These are phyloP conservation scores for Carettochelys insculpta DNA, from an alignment of 2,113 vertebrate genomes.

Conservation along the genomic window DNA sequence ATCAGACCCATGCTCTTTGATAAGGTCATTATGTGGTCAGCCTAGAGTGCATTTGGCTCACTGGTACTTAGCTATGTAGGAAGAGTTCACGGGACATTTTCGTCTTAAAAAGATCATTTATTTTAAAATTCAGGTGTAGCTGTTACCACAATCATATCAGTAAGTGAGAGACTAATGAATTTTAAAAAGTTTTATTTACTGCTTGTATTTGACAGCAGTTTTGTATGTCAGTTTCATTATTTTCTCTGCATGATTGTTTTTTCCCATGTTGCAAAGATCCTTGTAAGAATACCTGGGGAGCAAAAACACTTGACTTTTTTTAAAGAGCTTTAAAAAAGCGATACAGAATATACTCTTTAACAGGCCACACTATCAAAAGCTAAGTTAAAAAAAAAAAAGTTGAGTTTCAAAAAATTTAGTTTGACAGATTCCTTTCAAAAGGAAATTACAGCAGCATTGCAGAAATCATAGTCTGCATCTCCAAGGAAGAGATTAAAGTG, in stretches of 20 bases:
- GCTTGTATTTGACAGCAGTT: constrained; percentile 15
- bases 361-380: neutral
- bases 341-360: neutral
- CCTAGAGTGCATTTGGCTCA: neutral
- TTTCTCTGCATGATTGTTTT: neutral
- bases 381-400: neutral
- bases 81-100: constrained; percentile 11
- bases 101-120: neutral
- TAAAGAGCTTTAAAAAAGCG: neutral
- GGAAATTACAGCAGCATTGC: constrained; percentile 22
- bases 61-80: neutral
- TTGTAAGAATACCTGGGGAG: neutral
- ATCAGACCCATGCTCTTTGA: constrained; percentile 18
- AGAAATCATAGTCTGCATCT: constrained; percentile 46
- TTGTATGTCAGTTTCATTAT: rapidly evolving
- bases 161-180: constrained; percentile 27
- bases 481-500: constrained; percentile 64
- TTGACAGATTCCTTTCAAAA: neutral
- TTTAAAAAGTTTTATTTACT: neutral
- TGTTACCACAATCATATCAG: constrained; percentile 16
- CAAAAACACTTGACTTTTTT: neutral
- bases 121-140: constrained; percentile 22
- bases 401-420: neutral
- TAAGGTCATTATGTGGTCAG: constrained; percentile 2
- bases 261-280: neutral